Evolutionary conservation across 2,888 invertebrate genomes (phyloP), one percentile per base, ranked within the genome.

Genomic region (Danaus chrysippus): DNA sequence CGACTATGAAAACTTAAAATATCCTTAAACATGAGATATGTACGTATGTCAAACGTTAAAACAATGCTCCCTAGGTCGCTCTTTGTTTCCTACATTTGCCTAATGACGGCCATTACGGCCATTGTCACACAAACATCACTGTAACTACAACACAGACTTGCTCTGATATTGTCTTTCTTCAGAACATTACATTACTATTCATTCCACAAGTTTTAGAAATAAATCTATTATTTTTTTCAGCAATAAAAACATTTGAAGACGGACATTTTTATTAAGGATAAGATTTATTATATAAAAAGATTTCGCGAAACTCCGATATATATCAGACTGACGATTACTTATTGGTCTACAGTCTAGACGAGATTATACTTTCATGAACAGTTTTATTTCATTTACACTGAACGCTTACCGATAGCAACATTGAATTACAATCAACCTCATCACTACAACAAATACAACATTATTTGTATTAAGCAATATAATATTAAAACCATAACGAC

Each of bases 51-150:
- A 62, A 52, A 62, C 65, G 59, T 57, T 23, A 59, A 17, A 54
- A 62, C 56, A 63, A 60, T 60, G 62, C 49, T 55, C 49, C 63
- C 57, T 60, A 59, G 61, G 65, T 65, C 59, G 63, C 58, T 54
- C 67, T 68, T 71, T 73, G 71, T 71, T 63, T 67, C 65, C 64
- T 63, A 67, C 72, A 71, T 73, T 72, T 70, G 70, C 70, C 63
- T 72, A 73, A 73, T 73, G 73, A 69, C 70, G 61, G 56, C 68
- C 67, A 73, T 73, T 73, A 71, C 67, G 63, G 56, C 63, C 62
- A 66, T 70, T 69, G 69, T 66, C 58, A 62, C 61, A 63, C 58
- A 63, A 43, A 49, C 60, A 64, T 54, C 41, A 42, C 41, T 17
- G 54, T 59, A 44, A 11, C 19, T 12, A 10, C n/a, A 9, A 42